These are phyloP conservation scores for Argentina silus DNA, from an alignment of 2,797 vertebrate genomes.

Conservation along the genomic window DNA sequence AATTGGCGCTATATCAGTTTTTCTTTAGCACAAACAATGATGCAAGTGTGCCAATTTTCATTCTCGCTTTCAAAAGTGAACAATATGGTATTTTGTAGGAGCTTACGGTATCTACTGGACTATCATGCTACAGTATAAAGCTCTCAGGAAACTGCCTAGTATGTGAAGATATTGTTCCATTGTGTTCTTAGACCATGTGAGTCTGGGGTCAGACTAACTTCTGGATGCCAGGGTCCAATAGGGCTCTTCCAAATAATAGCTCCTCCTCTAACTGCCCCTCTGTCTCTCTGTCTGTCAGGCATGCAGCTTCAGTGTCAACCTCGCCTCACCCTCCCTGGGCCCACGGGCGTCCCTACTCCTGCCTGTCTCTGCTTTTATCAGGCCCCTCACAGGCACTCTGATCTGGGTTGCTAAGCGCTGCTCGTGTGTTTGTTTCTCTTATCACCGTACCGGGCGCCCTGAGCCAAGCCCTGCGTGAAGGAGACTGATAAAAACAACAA, in stretches of 20 bases:
- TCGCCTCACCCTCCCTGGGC: slow-evolving; percentile 8
- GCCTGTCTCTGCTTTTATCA: slow-evolving; percentile 79
- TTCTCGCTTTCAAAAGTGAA: too few relatives aligned
- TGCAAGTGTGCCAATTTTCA: too few relatives aligned
- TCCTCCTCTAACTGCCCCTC: neutral
- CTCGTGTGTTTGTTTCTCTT: slow-evolving; percentile 76
- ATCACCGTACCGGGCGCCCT: slow-evolving; percentile 63
- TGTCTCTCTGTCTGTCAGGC: slow-evolving; percentile 10
- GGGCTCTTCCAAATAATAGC: neutral
- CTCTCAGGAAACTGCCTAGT: neutral
- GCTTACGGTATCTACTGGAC: neutral
- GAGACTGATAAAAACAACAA: slow-evolving; percentile 73
- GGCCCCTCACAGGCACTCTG: slow-evolving; percentile 73
- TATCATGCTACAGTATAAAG: neutral
- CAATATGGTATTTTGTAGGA: too few relatives aligned
- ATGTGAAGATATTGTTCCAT: neutral
- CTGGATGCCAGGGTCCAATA: neutral
- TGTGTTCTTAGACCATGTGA: neutral
- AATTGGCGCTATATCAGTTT: too few relatives aligned
- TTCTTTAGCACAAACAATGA: too few relatives aligned
- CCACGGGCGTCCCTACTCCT: slow-evolving; percentile 32
- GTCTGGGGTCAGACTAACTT: neutral
- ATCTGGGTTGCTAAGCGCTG: slow-evolving; percentile 71
- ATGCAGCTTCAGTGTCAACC: slow-evolving; percentile 8
- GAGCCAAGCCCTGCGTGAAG: slow-evolving; percentile 65